Conservation (phyloP, 1,140 invertebrate species). For the Halyomorpha halys region DNA sequence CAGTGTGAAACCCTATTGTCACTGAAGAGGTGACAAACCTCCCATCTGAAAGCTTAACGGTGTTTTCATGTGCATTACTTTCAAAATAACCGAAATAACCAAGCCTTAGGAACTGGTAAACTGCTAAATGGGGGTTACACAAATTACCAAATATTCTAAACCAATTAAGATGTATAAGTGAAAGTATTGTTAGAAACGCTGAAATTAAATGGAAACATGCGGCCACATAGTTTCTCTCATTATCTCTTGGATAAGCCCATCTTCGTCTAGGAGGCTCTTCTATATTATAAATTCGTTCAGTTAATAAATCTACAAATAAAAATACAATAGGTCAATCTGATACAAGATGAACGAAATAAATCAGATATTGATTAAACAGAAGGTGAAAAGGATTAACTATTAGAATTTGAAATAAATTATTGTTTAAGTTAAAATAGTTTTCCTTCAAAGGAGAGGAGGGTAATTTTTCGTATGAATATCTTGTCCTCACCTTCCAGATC, state of each 20-base stretch:
- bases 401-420: too few species aligned
- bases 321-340: too few species aligned
- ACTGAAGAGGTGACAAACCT: conserved; percentile 21
- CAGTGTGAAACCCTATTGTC: conserved; percentile 22
- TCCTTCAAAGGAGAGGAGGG: too few species aligned
- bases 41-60: conserved; percentile 15
- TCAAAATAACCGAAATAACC: conserved; percentile 31
- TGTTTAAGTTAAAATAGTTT: too few species aligned
- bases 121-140: conserved; percentile 40
- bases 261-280: conserved; percentile 19
- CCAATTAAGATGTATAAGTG: conserved; percentile 43
- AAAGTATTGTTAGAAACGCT: conserved; percentile 41
- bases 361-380: too few species aligned
- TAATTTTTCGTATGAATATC: too few species aligned
- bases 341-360: too few species aligned
- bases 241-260: conserved; percentile 31
- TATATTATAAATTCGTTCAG: background rate
- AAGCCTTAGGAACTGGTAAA: conserved; percentile 39
- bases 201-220: conserved; percentile 43
- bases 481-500: too few species aligned
- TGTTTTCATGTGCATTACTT: conserved; percentile 13
- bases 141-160: conserved; percentile 41
- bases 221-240: conserved; percentile 42
- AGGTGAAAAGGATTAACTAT: too few species aligned
- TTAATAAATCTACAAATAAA: too few species aligned